phyloP scores from a whole-genome alignment of 2,797 vertebrate species.

The Chrosomus eos region DNA sequence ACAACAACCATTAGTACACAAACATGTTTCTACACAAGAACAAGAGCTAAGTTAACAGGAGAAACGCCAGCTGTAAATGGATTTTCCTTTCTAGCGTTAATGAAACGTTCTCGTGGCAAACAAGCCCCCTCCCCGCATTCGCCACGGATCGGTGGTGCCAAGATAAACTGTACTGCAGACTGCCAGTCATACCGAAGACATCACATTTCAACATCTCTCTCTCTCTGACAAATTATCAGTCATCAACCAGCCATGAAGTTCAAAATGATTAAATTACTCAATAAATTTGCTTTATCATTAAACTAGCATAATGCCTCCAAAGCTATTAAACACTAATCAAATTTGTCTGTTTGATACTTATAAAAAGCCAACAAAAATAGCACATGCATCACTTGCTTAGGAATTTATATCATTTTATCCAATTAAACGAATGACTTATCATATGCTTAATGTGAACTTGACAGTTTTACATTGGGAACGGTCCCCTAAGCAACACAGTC shows the following conservation, averaged over 20 bases:
- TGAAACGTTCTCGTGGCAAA: slow-evolving; percentile 65
- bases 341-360: neutral
- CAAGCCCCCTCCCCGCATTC: neutral
- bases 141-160: neutral
- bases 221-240: slow-evolving; percentile 19
- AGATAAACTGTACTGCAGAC: slow-evolving; percentile 9
- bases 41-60: slow-evolving; percentile 19
- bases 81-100: slow-evolving; percentile 70
- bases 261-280: slow-evolving; percentile 24
- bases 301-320: slow-evolving; percentile 3
- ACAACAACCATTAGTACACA: slow-evolving; percentile 23
- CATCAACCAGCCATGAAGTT: slow-evolving; percentile 6
- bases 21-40: slow-evolving; percentile 11
- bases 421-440: slow-evolving; percentile 46
- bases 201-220: neutral
- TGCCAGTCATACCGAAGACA: slow-evolving; percentile 23
- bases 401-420: slow-evolving; percentile 20
- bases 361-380: slow-evolving; percentile 25
- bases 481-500: slow-evolving; percentile 35
- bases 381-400: slow-evolving; percentile 11
- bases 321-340: slow-evolving; percentile 1
- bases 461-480: slow-evolving; percentile 31
- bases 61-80: slow-evolving; percentile 59
- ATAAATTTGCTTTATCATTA: slow-evolving; percentile 17
- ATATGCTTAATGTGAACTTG: slow-evolving; percentile 24